Evolutionary conservation across 2,888 invertebrate species (phyloP), one percentile per base, ranked within the genome.

Genomic region (Stenchaetothrips biformis): DNA sequence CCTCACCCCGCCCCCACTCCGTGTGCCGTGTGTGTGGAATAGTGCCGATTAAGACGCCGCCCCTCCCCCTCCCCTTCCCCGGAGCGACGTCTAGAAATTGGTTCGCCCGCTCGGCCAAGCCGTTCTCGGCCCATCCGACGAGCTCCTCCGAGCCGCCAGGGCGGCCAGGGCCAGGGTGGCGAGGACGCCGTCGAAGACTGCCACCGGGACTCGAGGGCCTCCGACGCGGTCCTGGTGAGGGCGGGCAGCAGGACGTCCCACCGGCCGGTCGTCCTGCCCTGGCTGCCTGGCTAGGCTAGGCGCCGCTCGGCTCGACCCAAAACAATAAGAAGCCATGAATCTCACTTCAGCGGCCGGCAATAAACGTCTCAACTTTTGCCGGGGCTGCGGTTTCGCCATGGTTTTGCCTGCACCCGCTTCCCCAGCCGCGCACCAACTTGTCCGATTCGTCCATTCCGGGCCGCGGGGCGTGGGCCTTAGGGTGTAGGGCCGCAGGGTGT

Each of bases 11-110:
- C 59, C 59, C 18, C 59, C 59, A 6, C 59, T 6, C 53, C 25
- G 67, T 9, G 67, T 25, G 11, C 67, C 67, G 67, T 7, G 67
- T 74, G 67, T 74, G 67, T 74, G 67, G 67, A 25, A 74, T 74
- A 74, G 67, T 74, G 67, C 67, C 67, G 67, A 74, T 74, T 74
- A 74, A 74, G 25, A 74, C 25, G 67, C 25, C 59, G 59, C 59
- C 13, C 18, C 13, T 2, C 59, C 6, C 9, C 59, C 16, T 16
- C 18, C 13, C 18, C 6, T 59, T 2, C 6, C 59, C 6, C 18
- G 59, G 59, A 18, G 59, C 18, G 59, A 6, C 6, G 59, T 59
- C 6, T 16, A 18, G 59, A 13, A 16, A 59, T 18, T 59, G 59
- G 59, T 16, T 16, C 59, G 13, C 59, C 59, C 13, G 16, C 59